These are phyloP conservation scores for Telmatherina bonti DNA, from an alignment of 2,797 vertebrate genomes.

Conservation along the genomic window DNA sequence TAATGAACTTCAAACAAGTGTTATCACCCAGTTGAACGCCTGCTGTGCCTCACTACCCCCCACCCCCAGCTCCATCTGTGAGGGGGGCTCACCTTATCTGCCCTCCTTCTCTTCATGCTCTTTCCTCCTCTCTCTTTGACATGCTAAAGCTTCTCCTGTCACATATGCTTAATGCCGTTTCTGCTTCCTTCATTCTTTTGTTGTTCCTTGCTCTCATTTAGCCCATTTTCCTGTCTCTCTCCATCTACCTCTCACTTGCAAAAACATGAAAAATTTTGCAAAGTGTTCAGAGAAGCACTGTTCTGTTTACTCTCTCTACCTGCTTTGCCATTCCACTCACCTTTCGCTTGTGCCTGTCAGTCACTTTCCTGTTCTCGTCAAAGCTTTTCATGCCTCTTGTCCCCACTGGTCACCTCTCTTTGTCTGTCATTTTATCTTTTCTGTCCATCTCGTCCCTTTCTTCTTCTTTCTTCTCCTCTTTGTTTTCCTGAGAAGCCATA, in stretches of 20 bases:
- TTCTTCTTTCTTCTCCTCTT: constrained; percentile 21
- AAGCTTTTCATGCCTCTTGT: neutral
- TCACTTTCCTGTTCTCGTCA: constrained; percentile 19
- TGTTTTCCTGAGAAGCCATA: constrained; percentile 32
- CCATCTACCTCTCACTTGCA: constrained; percentile 14
- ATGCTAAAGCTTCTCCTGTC: constrained; percentile 65
- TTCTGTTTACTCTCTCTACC: constrained; percentile 35
- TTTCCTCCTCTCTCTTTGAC: constrained; percentile 61
- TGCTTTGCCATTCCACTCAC: constrained; percentile 14
- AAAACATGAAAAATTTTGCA: constrained; percentile 51
- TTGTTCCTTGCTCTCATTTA: constrained; percentile 49
- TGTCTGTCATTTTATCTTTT: neutral
- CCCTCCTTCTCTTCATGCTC: constrained; percentile 53
- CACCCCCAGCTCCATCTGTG: constrained; percentile 50
- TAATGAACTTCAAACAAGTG: constrained; percentile 90
- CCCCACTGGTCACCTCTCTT: constrained; percentile 2
- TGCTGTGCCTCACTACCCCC: constrained; percentile 51
- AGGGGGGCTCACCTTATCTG: constrained; percentile 73
- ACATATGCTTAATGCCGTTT: constrained; percentile 48
- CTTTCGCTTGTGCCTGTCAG: constrained; percentile 38
- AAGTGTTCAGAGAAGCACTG: constrained; percentile 24
- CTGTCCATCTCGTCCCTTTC: constrained; percentile 15
- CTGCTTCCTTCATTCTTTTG: constrained; percentile 43
- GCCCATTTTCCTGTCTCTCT: constrained; percentile 28
- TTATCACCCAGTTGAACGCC: constrained; percentile 77